Percentiles rank a stretch among this genome's conserved stretches.
Evolutionary conservation across 2,797 vertebrate species (phyloP).

Genomic region (Merluccius polli): DNA sequence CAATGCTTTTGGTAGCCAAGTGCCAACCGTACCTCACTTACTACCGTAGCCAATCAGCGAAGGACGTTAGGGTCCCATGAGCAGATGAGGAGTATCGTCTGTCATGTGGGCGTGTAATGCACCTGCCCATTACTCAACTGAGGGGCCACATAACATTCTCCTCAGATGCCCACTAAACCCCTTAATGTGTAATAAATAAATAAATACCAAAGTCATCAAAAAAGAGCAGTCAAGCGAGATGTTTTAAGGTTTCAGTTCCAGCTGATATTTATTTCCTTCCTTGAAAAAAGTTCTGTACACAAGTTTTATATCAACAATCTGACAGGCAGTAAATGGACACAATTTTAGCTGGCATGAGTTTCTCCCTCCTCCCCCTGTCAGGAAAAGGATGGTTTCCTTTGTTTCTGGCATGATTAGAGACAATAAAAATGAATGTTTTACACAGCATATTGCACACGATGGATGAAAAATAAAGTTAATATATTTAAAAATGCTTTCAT

Average conservation of each 20-base stretch:
- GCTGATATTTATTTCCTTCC: constrained; percentile 99
- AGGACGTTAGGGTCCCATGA: neutral
- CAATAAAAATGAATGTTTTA: constrained; percentile 87
- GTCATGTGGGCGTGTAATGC: neutral
- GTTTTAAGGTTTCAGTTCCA: constrained; percentile 96
- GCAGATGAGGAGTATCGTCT: neutral
- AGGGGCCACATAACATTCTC: neutral
- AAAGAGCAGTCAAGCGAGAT: constrained; percentile 64
- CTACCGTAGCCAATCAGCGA: neutral
- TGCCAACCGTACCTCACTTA: neutral
- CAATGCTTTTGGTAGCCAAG: neutral
- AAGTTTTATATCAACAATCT: constrained; percentile 99
- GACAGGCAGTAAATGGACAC: constrained; percentile 99
- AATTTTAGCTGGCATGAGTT: constrained; percentile 92
- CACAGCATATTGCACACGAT: constrained; percentile 99
- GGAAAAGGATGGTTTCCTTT: constrained; percentile 67
- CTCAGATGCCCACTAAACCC: neutral
- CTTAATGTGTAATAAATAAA: neutral
- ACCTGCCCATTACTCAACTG: neutral
- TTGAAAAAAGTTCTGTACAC: constrained; percentile 98
- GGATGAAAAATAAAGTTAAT: constrained; percentile 90
- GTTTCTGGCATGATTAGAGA: constrained; percentile 88
- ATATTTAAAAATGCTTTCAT: constrained; percentile 82
- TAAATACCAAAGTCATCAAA: neutral
- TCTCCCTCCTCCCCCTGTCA: constrained; percentile 55